Evolutionary conservation across 2,888 invertebrate genomes (phyloP).

Genomic region (Holacanthella duospinosa): DNA sequence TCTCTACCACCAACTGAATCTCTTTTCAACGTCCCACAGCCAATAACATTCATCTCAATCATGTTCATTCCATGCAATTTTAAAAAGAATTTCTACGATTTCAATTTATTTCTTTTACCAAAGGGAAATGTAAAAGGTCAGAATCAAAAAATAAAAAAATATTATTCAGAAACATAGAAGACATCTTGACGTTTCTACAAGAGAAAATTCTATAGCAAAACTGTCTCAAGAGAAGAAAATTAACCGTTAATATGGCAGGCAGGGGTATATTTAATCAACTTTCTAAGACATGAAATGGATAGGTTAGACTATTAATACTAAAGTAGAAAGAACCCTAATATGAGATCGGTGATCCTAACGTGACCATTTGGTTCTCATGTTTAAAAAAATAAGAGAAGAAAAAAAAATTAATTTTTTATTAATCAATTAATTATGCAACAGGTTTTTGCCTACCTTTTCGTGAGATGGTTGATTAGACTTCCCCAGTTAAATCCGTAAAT

Average conservation of each 20-base stretch:
- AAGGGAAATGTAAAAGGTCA: no score
- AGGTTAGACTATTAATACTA: neutral
- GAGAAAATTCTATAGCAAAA: no score
- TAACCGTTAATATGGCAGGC: neutral
- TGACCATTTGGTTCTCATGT: neutral
- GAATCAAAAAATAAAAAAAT: no score
- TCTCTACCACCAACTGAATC: neutral
- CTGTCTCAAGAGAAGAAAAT: neutral
- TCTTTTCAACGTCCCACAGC: neutral
- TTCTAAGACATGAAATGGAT: neutral
- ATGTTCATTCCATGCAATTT: neutral
- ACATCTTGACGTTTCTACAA: no score
- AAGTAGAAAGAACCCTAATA: neutral
- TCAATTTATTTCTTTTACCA: neutral
- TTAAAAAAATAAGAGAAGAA: no score
- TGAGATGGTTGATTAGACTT: neutral
- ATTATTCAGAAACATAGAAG: no score
- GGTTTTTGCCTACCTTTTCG: neutral
- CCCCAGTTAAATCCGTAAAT: no score
- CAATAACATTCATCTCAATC: neutral
- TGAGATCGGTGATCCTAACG: neutral
- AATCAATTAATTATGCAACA: neutral
- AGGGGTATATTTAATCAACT: neutral
- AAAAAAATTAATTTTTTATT: neutral
- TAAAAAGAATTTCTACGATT: neutral